These are phyloP conservation scores for Ibidorhyncha struthersii DNA, from an alignment of 2,113 vertebrate species.

Conservation along the genomic window DNA sequence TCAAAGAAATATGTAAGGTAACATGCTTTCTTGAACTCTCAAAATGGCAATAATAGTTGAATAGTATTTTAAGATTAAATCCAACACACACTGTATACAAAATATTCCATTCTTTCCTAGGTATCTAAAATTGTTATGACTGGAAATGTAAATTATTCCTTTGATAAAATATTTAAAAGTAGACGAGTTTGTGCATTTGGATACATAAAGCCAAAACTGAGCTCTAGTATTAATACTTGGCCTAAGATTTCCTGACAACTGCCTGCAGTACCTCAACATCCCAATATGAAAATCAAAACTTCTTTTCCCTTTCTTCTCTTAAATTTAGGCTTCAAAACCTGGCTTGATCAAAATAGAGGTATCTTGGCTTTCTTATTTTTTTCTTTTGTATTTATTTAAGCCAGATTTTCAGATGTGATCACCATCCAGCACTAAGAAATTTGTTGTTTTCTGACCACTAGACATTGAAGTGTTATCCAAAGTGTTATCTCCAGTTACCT, in stretches of 20 bases:
- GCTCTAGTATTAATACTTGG: background rate
- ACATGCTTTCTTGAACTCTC: background rate
- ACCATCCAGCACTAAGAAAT: background rate
- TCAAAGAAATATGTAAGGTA: background rate
- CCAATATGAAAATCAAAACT: background rate
- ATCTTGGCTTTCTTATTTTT: background rate
- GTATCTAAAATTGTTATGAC: background rate
- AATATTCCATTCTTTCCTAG: background rate
- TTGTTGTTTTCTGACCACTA: background rate
- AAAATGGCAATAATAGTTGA: background rate
- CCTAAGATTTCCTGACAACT: background rate
- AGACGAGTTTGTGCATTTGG: background rate
- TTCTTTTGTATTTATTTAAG: background rate
- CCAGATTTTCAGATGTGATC: background rate
- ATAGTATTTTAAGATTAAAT: background rate
- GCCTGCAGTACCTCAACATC: background rate
- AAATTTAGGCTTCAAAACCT: background rate
- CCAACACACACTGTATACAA: background rate
- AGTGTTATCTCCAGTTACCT: background rate
- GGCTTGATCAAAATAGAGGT: background rate
- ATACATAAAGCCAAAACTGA: background rate
- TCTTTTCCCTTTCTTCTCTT: background rate
- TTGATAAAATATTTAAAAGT: background rate
- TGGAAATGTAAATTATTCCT: background rate
- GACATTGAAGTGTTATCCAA: background rate